Percentiles rank a stretch among this genome's conserved stretches.
Conservation (phyloP, 2,113 vertebrate genomes). For the Eurypyga helias region DNA sequence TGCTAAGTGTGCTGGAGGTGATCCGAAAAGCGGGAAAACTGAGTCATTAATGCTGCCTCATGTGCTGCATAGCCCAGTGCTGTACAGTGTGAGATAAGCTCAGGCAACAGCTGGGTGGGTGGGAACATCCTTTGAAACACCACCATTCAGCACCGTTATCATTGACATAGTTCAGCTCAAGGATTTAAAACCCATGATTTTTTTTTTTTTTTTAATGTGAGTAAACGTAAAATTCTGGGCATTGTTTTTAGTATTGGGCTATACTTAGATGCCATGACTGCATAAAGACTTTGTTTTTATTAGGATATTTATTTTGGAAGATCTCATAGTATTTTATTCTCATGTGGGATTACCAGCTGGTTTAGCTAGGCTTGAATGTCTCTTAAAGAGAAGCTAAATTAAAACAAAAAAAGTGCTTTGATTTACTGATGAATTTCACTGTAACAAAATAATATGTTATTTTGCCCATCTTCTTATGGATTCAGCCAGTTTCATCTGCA, state of each 20-base stretch:
- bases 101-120: background rate
- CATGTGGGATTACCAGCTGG: background rate
- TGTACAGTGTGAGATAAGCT: rapidly evolving
- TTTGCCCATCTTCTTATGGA: background rate
- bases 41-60: background rate
- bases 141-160: background rate
- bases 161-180: background rate
- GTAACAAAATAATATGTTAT: background rate
- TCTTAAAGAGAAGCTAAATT: background rate
- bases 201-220: background rate
- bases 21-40: background rate
- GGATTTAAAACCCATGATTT: background rate
- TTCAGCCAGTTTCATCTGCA: background rate
- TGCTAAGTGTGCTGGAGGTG: background rate
- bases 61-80: background rate
- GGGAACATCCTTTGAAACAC: background rate
- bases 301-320: background rate
- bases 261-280: background rate
- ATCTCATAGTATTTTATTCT: background rate
- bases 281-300: background rate
- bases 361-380: background rate
- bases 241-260: background rate
- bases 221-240: background rate
- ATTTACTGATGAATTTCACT: background rate
- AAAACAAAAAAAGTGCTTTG: background rate